These are phyloP conservation scores for Strigamia maritima DNA, from an alignment of 2,888 invertebrate genomes.

Conservation along the genomic window DNA sequence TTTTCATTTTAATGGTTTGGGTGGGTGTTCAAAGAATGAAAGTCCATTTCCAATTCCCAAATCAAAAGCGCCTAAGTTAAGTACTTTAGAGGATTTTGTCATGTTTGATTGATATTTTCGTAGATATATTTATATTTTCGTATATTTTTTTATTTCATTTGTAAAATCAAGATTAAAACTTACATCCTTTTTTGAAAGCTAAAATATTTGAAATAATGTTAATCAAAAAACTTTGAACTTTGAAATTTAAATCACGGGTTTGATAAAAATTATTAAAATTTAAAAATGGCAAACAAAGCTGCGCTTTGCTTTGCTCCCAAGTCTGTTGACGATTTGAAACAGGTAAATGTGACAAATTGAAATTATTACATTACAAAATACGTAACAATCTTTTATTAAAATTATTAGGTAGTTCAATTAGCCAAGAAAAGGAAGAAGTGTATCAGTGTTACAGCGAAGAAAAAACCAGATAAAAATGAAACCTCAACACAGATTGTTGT, in stretches of 20 bases:
- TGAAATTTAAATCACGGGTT: neutral
- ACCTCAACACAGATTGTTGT: neutral
- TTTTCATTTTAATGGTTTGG: neutral
- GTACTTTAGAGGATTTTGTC: neutral
- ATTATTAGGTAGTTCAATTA: neutral
- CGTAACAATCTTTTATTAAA: too few relatives aligned
- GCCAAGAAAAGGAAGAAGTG: neutral
- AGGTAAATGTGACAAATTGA: neutral
- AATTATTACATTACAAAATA: too few relatives aligned
- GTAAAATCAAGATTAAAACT: neutral
- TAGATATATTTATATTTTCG: neutral
- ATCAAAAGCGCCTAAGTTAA: neutral
- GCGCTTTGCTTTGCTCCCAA: neutral
- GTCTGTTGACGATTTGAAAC: neutral
- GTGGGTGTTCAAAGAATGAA: neutral
- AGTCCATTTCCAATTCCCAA: neutral
- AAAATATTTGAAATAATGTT: neutral
- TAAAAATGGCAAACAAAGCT: neutral
- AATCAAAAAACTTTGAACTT: conserved; percentile 2
- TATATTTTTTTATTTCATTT: neutral
- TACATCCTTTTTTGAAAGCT: neutral
- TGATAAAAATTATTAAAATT: neutral
- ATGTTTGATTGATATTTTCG: neutral
- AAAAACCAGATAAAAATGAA: neutral
- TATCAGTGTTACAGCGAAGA: neutral